These are phyloP conservation scores for Channa argus DNA, from an alignment of 2,113 vertebrate species.

Conservation along the genomic window DNA sequence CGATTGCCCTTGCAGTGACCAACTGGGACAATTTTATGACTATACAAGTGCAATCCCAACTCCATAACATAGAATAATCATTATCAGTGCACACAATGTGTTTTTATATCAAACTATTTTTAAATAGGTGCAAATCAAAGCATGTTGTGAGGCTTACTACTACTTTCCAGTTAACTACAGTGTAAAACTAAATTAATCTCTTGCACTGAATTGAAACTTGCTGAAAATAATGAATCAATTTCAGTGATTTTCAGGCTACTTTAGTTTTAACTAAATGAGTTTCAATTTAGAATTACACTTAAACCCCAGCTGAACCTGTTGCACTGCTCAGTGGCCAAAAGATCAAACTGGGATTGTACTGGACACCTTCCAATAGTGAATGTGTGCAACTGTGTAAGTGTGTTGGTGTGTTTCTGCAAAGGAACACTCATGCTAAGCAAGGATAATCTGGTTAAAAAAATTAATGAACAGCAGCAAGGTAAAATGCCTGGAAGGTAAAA, in stretches of 20 bases:
- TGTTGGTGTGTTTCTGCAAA: constrained; percentile 9
- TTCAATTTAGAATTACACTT: constrained; percentile 13
- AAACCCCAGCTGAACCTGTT: not conserved
- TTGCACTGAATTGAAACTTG: not conserved
- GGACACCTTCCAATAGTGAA: constrained; percentile 32
- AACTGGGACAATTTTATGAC: constrained; percentile 41
- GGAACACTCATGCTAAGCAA: not conserved
- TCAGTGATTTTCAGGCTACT: not conserved
- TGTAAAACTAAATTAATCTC: no score
- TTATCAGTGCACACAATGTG: no score
- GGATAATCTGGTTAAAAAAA: constrained; percentile 3
- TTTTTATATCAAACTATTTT: no score
- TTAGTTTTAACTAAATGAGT: not conserved
- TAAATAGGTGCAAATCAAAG: not conserved
- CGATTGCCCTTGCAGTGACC: constrained; percentile 26
- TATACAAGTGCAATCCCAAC: not conserved
- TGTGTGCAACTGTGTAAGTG: constrained; percentile 4
- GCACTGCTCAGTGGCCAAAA: not conserved
- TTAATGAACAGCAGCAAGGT: not conserved
- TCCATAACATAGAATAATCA: not conserved
- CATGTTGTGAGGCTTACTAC: not conserved
- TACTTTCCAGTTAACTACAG: no score
- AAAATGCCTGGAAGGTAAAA: constrained; percentile 24
- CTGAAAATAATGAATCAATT: not conserved
- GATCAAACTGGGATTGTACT: constrained; percentile 6